Conservation (phyloP, 2,888 invertebrate species). For the Hoplodrina blanda region DNA sequence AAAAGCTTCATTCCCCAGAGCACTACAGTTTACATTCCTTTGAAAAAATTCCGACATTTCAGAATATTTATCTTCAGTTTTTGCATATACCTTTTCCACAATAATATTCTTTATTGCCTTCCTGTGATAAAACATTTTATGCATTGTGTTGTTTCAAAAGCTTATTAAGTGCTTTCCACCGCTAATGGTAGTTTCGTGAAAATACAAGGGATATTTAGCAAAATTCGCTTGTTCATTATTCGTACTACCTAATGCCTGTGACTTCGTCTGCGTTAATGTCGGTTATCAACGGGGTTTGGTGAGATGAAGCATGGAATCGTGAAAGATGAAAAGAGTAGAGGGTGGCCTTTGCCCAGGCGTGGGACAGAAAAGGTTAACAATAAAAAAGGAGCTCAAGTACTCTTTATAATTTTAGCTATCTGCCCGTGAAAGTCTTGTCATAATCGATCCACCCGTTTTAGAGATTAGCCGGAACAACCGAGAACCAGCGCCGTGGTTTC, state of each 20-base stretch:
- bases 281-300: too few species aligned
- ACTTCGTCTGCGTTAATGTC: too few species aligned
- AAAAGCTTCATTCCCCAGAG: neutral
- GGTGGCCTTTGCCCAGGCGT: too few species aligned
- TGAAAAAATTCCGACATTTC: neutral
- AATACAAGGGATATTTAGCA: conserved; percentile 40
- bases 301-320: too few species aligned
- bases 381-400: too few species aligned
- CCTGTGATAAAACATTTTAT: conserved; percentile 33
- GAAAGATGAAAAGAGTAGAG: too few species aligned
- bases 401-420: too few species aligned
- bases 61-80: conserved; percentile 8
- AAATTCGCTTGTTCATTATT: conserved; percentile 24
- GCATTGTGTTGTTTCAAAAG: conserved; percentile 58
- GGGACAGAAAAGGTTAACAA: too few species aligned
- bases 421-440: too few species aligned
- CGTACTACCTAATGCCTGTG: neutral
- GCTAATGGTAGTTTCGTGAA: conserved; percentile 48
- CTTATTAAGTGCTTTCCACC: conserved; percentile 53
- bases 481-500: too few species aligned
- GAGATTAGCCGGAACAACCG: too few species aligned
- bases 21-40: conserved; percentile 4
- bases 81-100: conserved; percentile 5
- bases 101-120: conserved; percentile 39
- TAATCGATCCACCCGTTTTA: too few species aligned